Base-by-base conservation (phyloP, 2,888 invertebrate species). In the Stegana nigrithorax region DNA sequence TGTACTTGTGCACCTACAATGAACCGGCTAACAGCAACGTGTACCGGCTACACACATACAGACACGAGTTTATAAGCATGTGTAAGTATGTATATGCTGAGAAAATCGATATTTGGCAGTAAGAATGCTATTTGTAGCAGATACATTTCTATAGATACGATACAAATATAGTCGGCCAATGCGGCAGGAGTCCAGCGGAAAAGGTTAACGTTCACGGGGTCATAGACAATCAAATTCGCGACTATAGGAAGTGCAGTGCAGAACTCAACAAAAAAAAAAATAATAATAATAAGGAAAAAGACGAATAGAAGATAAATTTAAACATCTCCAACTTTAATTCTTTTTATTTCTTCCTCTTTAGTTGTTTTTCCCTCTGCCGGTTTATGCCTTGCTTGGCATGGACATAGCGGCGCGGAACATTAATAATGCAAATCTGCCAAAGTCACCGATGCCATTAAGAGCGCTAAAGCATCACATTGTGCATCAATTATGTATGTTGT, bases 401-500 rank as follows among this genome's bases (percentile, higher is more conserved):
- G 6, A 29, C 29, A 7, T 29, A 7, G 10, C 14, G 36, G 4
- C 36, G 4, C 17, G 39, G n/a, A 39, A 6, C 17, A 10, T 55
- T 36, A 55, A 36, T 27, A 32, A 55, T 55, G 53, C 32, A 55
- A 51, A 51, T 14, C 39, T 39, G n/a, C 14, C n/a, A 39, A 14
- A 39, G 39, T n/a, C 4, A 39, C 7, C 17, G 10, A 39, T 32
- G 32, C 32, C 32, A 45, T 45, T 36, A 42, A 47, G 23, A 36
- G 59, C 14, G 17, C 23, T 14, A 51, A 14, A 12, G 50, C 26
- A 32, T 39, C 42, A 42, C 60, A 64, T 69, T 75, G 77, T 75
- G 70, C 77, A 72, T 75, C 77, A 75, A 75, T 75, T 75, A 77
- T 75, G 71, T 66, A 75, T 75, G 73, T 72, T 74, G 68, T n/a